Percentiles rank a stretch among this genome's conserved stretches.
phyloP scores from a whole-genome alignment of 1,140 invertebrate genomes.

The Cryptotermes secundus region DNA sequence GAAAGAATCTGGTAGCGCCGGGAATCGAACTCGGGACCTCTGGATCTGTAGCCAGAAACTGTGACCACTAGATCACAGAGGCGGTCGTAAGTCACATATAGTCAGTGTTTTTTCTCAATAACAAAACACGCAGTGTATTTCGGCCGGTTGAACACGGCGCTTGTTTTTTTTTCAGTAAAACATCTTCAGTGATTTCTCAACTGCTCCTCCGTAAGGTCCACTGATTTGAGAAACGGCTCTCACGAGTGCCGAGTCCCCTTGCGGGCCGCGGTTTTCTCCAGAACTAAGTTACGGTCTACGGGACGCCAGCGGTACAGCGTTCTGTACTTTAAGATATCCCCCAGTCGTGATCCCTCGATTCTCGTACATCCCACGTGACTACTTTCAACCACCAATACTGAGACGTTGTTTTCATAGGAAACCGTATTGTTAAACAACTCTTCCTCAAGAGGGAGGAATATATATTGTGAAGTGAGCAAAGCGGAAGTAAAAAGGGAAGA shows the following conservation, averaged over 20 bases:
- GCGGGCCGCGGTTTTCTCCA: not conserved
- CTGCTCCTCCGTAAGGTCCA: not conserved
- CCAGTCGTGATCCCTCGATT: not conserved
- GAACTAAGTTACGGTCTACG: not conserved
- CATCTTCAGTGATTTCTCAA: no score
- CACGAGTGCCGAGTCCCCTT: not conserved
- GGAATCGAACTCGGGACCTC: no score
- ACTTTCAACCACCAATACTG: not conserved
- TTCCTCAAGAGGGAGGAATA: not conserved
- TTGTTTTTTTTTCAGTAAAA: no score
- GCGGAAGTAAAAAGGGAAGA: not conserved
- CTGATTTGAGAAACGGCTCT: not conserved
- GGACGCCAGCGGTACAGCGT: not conserved
- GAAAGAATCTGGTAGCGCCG: no score
- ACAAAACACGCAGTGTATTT: no score
- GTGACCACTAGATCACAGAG: no score
- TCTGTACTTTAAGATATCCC: not conserved
- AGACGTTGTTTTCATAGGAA: not conserved
- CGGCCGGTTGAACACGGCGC: no score
- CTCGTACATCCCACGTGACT: not conserved
- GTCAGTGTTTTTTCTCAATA: no score
- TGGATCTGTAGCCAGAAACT: no score
- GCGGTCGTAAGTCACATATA: no score
- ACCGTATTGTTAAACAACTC: not conserved
- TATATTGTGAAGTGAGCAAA: not conserved